Base-by-base conservation (phyloP, 2,888 invertebrate genomes). In the Drosophila prostipennis region DNA sequence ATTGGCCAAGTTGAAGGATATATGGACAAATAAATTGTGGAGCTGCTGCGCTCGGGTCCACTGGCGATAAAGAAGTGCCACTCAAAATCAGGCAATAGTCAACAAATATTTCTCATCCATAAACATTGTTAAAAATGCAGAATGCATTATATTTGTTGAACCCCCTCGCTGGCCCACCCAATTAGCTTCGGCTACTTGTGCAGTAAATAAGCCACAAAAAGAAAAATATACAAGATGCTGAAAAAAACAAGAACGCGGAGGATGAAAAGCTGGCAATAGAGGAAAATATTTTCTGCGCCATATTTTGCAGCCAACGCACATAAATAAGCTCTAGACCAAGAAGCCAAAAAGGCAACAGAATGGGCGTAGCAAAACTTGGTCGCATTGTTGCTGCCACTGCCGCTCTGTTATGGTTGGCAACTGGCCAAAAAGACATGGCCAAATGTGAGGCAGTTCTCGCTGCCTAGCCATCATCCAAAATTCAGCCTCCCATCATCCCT, bases 391-490 rank as follows among this genome's bases (percentile, higher is more conserved):
- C 53, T 51, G 72, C 60, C 32, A 32, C 64, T 68, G 49, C 52
- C 8, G 59, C 54, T 45, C 36, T 63, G 71, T 54, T 56, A 56
- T 55, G 59, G 79, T 83, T 89, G 89, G 89, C 89, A 86, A 73
- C 40, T 77, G 75, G 80, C 89, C 89, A 89, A 89, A 82, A 84
- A 78, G 80, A 82, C 90, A 89, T 90, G 87, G 89, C 81, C 83
- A 89, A 89, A 79, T 82, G 84, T 81, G 61, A 51, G 56, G 51
- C 56, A 75, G 79, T 81, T 79, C 51, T 48, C 45, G 36, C 49
- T 53, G 56, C 65, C 39, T 52, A 42, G 49, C 71, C 73, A 72
- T 81, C 79, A 76, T 80, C 85, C 72, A 83, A 75, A 80, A 78
- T 72, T 72, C 81, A 48, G 32, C 34, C 61, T 23, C 32, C 59